These are phyloP conservation scores for Brachionus rotundiformis DNA, from an alignment of 1,140 invertebrate species.

Conservation along the genomic window DNA sequence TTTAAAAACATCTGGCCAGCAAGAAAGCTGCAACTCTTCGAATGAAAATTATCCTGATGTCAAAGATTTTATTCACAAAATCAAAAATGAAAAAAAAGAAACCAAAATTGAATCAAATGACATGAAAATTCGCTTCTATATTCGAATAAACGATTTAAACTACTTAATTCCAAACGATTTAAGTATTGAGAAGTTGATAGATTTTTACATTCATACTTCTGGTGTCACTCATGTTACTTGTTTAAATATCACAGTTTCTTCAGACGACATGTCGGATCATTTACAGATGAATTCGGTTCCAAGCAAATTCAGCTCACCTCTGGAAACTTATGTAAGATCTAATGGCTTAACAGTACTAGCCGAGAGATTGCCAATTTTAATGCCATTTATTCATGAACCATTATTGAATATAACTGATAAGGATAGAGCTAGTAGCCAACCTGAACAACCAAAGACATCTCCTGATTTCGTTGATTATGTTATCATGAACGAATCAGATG, in stretches of 20 bases:
- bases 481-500: conserved; percentile 56
- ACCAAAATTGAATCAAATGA: conserved; percentile 58
- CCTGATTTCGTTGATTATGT: not conserved
- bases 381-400: conserved; percentile 65
- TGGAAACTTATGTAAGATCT: conserved; percentile 79
- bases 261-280: not conserved
- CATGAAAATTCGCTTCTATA: not conserved
- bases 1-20: conserved; percentile 45
- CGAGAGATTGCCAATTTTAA: conserved; percentile 79
- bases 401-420: conserved; percentile 57
- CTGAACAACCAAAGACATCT: conserved; percentile 53
- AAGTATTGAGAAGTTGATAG: not conserved
- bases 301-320: conserved; percentile 68
- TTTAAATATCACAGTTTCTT: not conserved
- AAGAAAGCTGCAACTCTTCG: conserved; percentile 18
- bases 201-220: not conserved
- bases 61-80: conserved; percentile 7
- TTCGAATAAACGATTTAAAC: not conserved
- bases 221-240: not conserved
- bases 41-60: not conserved
- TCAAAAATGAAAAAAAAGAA: not conserved
- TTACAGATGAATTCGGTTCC: conserved; percentile 54
- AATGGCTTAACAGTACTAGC: conserved; percentile 84
- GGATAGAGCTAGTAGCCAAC: conserved; percentile 68
- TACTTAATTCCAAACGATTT: not conserved